A percentile compares a stretch with the other conserved stretches of the same genome.
Conservation (phyloP, 2,888 invertebrate species). For the Rhagonycha lutea region DNA sequence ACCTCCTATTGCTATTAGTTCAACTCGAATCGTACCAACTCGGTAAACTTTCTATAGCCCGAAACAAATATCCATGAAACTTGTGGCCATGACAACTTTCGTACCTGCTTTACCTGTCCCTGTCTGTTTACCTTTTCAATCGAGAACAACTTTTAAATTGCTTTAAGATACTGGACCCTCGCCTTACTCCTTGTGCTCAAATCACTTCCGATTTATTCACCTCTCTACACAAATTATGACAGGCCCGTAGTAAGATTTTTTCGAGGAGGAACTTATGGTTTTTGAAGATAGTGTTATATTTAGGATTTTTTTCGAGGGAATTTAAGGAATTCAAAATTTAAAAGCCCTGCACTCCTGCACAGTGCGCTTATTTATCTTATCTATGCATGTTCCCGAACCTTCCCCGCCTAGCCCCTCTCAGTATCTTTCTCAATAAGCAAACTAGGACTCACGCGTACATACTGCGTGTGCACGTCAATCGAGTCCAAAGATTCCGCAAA, state of each 20-base stretch:
- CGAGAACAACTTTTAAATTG: not conserved
- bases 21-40: conserved; percentile 23
- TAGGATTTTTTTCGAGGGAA: too few species aligned
- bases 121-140: conserved; percentile 21
- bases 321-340: too few species aligned
- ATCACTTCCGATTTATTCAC: not conserved
- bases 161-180: not conserved
- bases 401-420: too few species aligned
- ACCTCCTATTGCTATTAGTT: conserved; percentile 20
- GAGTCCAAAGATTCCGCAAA: too few species aligned
- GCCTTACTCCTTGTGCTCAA: not conserved
- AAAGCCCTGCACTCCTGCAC: too few species aligned
- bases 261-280: not conserved
- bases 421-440: too few species aligned
- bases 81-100: conserved; percentile 30
- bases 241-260: not conserved
- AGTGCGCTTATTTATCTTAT: too few species aligned
- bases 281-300: too few species aligned
- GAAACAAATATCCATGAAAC: conserved; percentile 19
- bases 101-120: conserved; percentile 21
- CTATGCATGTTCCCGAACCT: too few species aligned
- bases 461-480: too few species aligned
- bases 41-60: conserved; percentile 30
- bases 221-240: not conserved
- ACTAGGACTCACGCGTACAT: too few species aligned